Evolutionary conservation across 1,140 invertebrate species (phyloP).

Genomic region (Araneus ventricosus): DNA sequence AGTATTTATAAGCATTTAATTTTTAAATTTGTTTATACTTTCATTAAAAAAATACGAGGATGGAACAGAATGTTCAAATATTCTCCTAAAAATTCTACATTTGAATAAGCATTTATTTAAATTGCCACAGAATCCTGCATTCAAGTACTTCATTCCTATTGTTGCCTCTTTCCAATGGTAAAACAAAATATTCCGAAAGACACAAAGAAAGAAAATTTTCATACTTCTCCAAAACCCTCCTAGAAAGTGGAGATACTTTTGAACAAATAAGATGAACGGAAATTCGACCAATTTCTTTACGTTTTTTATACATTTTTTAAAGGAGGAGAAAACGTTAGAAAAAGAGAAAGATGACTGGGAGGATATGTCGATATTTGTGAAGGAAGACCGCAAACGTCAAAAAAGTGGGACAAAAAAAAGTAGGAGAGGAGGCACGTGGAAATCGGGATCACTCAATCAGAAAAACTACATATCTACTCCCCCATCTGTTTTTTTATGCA

Average conservation of each 20-base stretch:
- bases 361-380: slow-evolving; percentile 33
- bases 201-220: background rate
- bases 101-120: too few relatives aligned
- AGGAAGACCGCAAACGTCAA: background rate
- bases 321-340: background rate
- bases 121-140: background rate
- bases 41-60: too few relatives aligned
- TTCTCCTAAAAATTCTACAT: too few relatives aligned
- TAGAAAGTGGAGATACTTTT: slow-evolving; percentile 17
- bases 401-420: background rate
- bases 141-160: background rate
- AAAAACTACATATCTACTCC: slow-evolving; percentile 21
- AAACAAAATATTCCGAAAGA: background rate
- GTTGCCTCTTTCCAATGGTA: background rate
- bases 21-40: too few relatives aligned
- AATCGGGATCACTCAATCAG: slow-evolving; percentile 32
- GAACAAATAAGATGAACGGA: slow-evolving; percentile 43
- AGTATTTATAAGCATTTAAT: too few relatives aligned
- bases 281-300: slow-evolving; percentile 33
- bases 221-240: background rate
- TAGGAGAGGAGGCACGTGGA: too few relatives aligned
- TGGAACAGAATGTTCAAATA: too few relatives aligned
- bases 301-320: background rate
- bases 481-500: slow-evolving; percentile 25
- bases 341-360: slow-evolving; percentile 31